Conservation (phyloP, 2,113 vertebrate species). For the Mormoops blainvillei region DNA sequence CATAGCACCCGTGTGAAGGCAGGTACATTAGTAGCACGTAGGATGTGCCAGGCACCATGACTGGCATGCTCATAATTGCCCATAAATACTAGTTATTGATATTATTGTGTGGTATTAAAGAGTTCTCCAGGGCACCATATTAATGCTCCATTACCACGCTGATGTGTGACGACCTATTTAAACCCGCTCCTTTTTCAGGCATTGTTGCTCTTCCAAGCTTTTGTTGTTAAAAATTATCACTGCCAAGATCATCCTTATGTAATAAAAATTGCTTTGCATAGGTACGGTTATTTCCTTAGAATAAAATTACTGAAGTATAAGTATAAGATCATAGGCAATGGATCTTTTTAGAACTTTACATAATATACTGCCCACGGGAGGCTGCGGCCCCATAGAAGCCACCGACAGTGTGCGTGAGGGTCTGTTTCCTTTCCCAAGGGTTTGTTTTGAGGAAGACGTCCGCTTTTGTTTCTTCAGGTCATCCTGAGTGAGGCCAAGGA, state of each 20-base stretch:
- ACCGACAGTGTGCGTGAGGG: accelerated
- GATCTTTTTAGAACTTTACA: background rate
- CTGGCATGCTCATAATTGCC: background rate
- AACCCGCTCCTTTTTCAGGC: background rate
- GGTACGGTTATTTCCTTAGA: background rate
- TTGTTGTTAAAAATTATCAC: background rate
- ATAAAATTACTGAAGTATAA: background rate
- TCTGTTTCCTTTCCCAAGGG: background rate
- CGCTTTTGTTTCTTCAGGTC: background rate
- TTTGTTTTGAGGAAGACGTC: background rate
- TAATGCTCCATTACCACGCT: background rate
- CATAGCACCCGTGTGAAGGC: background rate
- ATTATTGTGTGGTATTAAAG: background rate
- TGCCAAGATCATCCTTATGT: background rate
- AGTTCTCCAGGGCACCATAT: background rate
- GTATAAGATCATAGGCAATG: background rate
- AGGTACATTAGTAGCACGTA: background rate
- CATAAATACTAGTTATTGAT: background rate
- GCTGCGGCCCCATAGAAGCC: accelerated
- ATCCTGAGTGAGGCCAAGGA: background rate
- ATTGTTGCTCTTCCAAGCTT: background rate
- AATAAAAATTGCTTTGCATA: background rate
- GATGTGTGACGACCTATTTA: background rate
- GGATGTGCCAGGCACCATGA: background rate
- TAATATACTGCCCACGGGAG: background rate